Base-by-base conservation (phyloP, 2,888 invertebrate species). In the Sphecodes monilicornis region DNA sequence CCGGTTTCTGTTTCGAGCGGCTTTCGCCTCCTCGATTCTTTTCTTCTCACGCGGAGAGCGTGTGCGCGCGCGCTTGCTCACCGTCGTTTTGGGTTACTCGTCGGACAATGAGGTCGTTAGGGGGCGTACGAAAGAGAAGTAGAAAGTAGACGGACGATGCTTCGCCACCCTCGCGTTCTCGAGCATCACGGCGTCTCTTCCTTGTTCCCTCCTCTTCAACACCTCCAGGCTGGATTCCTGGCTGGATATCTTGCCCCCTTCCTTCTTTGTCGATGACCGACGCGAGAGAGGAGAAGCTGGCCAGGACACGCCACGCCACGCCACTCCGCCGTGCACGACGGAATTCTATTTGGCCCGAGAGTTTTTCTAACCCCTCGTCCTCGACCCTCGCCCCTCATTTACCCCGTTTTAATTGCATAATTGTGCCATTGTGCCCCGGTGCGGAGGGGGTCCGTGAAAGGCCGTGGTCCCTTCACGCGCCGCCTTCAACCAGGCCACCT, bases 31-130 rank as follows among this genome's bases (percentile, higher is more conserved):
- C 18, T 70, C 69, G n/a, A 32, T 69, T 64, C 66, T 76, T 70
- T 66, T 68, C 80, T 50, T 70, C 79, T 39, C 84, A 46, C 54
- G 76, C 46, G 70, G 71, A 60, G 41, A 41, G 69, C 79, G 50
- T 66, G 57, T 39, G 75, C 79, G 32, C 32, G 57, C 26, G 11
- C n/a, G 57, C 57, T 26, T 2, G 57, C 74, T 75, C 69, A 87
- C 82, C 88, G 84, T 85, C 93, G 93, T 93, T 92, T 93, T 91
- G 91, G 90, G 91, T 93, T 93, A 93, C 93, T 92, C 92, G 92
- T 92, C 79, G 90, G 86, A 93, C 92, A 93, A 93, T 93, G 87
- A 91, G 92, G 75, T 92, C 91, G 91, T 92, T 93, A 92, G 89
- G 87, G 91, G 88, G 80, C 89, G 71, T 76, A 77, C 83, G 76